phyloP scores from a whole-genome alignment of 2,797 vertebrate genomes.

The Garrulus glandarius region DNA sequence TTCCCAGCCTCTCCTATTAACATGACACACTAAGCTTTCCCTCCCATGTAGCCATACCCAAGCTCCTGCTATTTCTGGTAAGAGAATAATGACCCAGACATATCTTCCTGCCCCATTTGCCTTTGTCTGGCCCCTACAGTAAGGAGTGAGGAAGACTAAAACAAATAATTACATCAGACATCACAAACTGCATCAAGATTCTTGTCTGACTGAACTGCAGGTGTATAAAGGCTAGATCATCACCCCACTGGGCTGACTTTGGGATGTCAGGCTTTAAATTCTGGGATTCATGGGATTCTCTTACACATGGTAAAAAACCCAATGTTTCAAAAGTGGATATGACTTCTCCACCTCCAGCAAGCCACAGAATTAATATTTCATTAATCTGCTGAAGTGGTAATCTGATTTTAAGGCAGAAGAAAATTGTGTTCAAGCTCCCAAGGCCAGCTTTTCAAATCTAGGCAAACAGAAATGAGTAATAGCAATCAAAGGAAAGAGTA shows the following conservation, averaged over 20 bases:
- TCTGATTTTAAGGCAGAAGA: not conserved
- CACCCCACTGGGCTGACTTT: not conserved
- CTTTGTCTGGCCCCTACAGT: not conserved
- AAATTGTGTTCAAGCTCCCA: not conserved
- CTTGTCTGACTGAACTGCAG: not conserved
- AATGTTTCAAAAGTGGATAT: not conserved
- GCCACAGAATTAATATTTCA: not conserved
- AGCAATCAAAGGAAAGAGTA: not conserved
- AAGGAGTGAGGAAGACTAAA: not conserved
- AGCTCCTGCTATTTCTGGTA: not conserved
- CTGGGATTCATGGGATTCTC: accelerated
- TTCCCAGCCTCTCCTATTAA: not conserved
- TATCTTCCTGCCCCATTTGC: not conserved
- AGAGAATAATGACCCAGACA: not conserved
- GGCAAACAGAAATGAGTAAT: not conserved
- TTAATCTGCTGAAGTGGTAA: not conserved
- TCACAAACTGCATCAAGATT: not conserved
- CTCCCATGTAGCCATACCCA: not conserved
- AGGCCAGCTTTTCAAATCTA: not conserved
- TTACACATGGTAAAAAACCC: accelerated
- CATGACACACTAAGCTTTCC: not conserved
- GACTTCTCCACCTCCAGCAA: not conserved
- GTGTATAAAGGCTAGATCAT: not conserved
- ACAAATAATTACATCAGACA: not conserved
- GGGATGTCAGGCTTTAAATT: not conserved